Conservation (phyloP, 2,113 vertebrate genomes). For the Misgurnus anguillicaudatus region DNA sequence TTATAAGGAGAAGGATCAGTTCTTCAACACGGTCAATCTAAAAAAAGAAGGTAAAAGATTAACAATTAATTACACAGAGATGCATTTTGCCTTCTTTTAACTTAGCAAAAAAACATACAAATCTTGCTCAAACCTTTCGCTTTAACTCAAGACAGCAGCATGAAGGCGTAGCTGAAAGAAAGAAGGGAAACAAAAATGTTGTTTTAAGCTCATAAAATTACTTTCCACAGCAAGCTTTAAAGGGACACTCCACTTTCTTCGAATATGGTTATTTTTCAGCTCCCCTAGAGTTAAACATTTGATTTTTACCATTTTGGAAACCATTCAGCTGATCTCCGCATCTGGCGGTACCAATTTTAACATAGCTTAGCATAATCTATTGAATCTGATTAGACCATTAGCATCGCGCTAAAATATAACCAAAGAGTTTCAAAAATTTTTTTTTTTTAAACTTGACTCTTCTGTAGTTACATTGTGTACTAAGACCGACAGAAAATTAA, state of each 20-base stretch:
- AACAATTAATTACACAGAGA: neutral
- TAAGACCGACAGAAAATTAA: no score
- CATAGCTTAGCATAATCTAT: no score
- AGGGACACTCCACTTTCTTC: neutral
- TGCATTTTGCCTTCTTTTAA: neutral
- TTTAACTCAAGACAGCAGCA: conserved; percentile 66
- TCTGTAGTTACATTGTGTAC: no score
- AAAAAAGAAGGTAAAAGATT: neutral
- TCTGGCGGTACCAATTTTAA: no score
- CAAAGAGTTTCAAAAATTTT: no score
- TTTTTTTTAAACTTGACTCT: no score
- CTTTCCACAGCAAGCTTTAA: neutral
- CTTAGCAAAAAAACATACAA: neutral
- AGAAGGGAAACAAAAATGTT: neutral
- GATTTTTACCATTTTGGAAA: no score
- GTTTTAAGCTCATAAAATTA: neutral
- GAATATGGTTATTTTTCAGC: no score
- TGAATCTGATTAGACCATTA: no score
- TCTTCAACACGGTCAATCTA: conserved; percentile 71
- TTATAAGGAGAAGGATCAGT: conserved; percentile 62
- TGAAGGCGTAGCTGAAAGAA: conserved; percentile 43
- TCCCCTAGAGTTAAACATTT: no score
- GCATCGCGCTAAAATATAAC: no score
- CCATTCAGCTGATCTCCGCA: no score
- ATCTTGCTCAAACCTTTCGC: conserved; percentile 64